These are phyloP conservation scores for Drosophila mayri DNA, from an alignment of 1,140 invertebrate genomes.

Conservation along the genomic window DNA sequence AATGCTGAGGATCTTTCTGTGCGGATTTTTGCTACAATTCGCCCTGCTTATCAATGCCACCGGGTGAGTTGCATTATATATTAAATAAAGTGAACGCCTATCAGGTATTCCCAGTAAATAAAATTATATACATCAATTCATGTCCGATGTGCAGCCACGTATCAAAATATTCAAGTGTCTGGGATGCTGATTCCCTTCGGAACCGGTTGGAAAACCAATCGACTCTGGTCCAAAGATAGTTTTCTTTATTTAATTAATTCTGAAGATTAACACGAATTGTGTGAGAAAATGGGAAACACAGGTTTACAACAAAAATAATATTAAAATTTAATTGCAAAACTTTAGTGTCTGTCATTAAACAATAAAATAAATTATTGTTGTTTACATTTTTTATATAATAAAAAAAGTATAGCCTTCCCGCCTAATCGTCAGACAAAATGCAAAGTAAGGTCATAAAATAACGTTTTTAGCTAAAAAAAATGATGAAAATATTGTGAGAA, in stretches of 20 bases:
- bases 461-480: not conserved
- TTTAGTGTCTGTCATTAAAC: not conserved
- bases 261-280: not conserved
- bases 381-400: not conserved
- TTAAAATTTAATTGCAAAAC: not conserved
- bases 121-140: not conserved
- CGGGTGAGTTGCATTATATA: slow-evolving; percentile 49
- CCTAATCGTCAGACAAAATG: too few species aligned
- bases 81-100: not conserved
- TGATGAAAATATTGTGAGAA: not conserved
- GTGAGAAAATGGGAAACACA: not conserved
- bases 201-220: slow-evolving; percentile 13
- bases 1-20: slow-evolving; percentile 52
- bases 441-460: not conserved
- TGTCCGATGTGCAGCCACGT: slow-evolving; percentile 6
- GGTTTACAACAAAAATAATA: not conserved
- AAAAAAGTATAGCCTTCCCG: not conserved
- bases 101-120: not conserved
- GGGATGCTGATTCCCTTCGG: slow-evolving; percentile 15
- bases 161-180: slow-evolving; percentile 1
- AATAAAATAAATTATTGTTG: too few species aligned
- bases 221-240: slow-evolving; percentile 3
- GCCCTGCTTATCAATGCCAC: slow-evolving; percentile 56
- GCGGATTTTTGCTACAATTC: slow-evolving; percentile 52
- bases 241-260: not conserved